Evolutionary conservation across 2,113 vertebrate genomes (phyloP).

Genomic region (pig (Sus scrofa)): T2T-Sscrofa CM000824.6:204070001-204070500

Average conservation of each 20-base stretch:
- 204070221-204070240: conserved; percentile 45
- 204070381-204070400: conserved; percentile 13
- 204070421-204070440: neutral
- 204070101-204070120: conserved; percentile 64
- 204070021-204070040: conserved; percentile 79
- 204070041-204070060: conserved; percentile 77
- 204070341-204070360: neutral
- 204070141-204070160: conserved; percentile 65
- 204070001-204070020: conserved; percentile 76
- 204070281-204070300: conserved; percentile 37
- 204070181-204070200: conserved; percentile 46
- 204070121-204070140: conserved; percentile 57
- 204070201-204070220: conserved; percentile 52
- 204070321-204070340: neutral
- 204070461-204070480: neutral
- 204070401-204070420: neutral
- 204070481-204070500: neutral
- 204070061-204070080: conserved; percentile 68
- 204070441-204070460: neutral
- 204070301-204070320: neutral
- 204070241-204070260: conserved; percentile 46
- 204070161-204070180: conserved; percentile 53
- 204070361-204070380: neutral
- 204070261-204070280: conserved; percentile 44
- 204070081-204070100: conserved; percentile 44